Percentiles rank a stretch among this genome's conserved stretches.
Evolutionary conservation across 2,888 invertebrate genomes (phyloP).

Genomic region (Acronicta aceris): DNA sequence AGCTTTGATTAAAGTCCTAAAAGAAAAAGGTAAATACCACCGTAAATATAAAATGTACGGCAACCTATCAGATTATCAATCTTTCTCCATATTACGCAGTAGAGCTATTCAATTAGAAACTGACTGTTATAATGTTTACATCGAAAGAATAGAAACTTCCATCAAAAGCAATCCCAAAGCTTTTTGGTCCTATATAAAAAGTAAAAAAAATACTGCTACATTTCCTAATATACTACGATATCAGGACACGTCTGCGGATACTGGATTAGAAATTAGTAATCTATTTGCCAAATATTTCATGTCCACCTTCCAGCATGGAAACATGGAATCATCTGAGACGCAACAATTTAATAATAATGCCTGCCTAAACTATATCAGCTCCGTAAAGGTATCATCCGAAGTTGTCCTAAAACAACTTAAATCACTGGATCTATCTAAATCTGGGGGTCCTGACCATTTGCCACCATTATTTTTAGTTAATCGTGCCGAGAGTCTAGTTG

Average conservation of each 20-base stretch:
- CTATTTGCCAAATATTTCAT: constrained; percentile 39
- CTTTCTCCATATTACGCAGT: constrained; percentile 21
- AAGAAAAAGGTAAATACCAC: constrained; percentile 31
- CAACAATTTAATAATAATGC: fast-evolving
- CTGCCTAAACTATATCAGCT: neutral
- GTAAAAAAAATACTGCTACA: constrained; percentile 21
- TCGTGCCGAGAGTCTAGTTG: neutral
- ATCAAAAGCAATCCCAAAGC: constrained; percentile 33
- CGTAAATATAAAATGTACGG: constrained; percentile 9
- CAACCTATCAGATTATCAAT: constrained; percentile 21
- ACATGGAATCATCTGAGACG: too few species aligned
- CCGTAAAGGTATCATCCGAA: neutral
- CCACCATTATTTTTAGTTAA: neutral
- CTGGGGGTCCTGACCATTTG: neutral
- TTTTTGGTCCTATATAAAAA: constrained; percentile 45
- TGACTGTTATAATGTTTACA: neutral
- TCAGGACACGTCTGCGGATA: constrained; percentile 11
- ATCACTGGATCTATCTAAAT: neutral
- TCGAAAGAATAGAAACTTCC: constrained; percentile 16
- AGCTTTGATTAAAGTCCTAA: constrained; percentile 41
- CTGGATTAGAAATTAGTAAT: constrained; percentile 38
- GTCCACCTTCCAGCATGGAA: constrained; percentile 1
- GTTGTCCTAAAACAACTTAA: neutral
- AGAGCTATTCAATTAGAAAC: constrained; percentile 28
- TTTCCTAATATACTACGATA: constrained; percentile 34